Percentiles rank a stretch among this genome's conserved stretches.
Conservation (phyloP, 2,113 vertebrate species). For the Dolichallabes microphthalmus region DNA sequence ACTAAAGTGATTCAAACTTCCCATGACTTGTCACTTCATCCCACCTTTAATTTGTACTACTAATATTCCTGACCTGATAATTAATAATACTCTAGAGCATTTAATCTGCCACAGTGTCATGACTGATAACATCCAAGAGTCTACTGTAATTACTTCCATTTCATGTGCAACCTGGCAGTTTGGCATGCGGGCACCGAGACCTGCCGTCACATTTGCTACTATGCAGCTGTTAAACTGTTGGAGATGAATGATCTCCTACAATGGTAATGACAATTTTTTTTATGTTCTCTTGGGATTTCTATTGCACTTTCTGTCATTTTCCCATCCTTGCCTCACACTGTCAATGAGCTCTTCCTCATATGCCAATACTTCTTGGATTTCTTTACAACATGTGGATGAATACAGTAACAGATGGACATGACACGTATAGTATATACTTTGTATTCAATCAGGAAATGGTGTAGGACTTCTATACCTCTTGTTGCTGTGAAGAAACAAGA, state of each 20-base stretch:
- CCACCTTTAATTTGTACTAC: not conserved
- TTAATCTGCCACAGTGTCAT: constrained; percentile 19
- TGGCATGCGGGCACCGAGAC: constrained; percentile 7
- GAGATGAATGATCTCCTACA: constrained; percentile 4
- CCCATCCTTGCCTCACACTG: too few species aligned
- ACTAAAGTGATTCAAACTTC: too few species aligned
- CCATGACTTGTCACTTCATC: not conserved
- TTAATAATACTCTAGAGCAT: not conserved
- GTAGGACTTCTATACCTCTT: too few species aligned
- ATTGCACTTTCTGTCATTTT: too few species aligned
- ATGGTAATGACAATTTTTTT: constrained; percentile 9
- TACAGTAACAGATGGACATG: too few species aligned
- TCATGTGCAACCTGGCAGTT: constrained; percentile 13
- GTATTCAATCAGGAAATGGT: too few species aligned
- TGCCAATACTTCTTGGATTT: too few species aligned
- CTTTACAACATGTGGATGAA: too few species aligned
- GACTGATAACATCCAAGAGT: not conserved
- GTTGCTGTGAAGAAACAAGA: too few species aligned
- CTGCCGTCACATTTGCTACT: constrained; percentile 19
- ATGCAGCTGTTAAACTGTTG: constrained; percentile 12
- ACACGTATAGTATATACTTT: too few species aligned
- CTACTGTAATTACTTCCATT: constrained; percentile 5
- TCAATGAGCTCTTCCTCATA: too few species aligned
- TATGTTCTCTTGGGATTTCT: not conserved
- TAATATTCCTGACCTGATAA: constrained; percentile 19